Conservation (phyloP, 2,113 vertebrate species). For the Lophura nycthemera region DNA sequence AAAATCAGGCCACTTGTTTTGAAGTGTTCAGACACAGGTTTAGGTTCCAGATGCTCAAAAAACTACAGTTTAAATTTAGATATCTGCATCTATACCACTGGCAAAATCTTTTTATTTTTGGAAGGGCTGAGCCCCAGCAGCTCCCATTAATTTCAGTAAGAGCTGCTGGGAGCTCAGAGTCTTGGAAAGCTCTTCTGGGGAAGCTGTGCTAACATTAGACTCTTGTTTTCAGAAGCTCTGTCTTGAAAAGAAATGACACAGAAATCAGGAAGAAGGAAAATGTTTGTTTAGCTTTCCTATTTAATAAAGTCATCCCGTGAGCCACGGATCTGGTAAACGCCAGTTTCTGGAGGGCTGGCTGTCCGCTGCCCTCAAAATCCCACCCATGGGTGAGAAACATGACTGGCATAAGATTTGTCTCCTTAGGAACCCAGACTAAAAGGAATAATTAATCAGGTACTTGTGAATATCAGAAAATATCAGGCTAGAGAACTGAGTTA, state of each 20-base stretch:
- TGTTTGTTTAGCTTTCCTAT: constrained; percentile 53
- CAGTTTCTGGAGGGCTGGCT: neutral
- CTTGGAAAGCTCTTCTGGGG: constrained; percentile 60
- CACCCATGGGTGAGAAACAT: neutral
- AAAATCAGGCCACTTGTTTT: constrained; percentile 43
- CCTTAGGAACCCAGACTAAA: neutral
- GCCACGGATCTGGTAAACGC: constrained; percentile 33
- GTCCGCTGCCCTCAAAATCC: constrained; percentile 5
- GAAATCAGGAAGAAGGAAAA: constrained; percentile 53
- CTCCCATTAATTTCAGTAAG: constrained; percentile 57
- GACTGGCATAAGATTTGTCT: constrained; percentile 17
- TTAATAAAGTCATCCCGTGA: neutral
- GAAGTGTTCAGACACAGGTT: constrained; percentile 18
- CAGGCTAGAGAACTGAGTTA: neutral
- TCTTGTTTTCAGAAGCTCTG: constrained; percentile 48
- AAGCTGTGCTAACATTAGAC: constrained; percentile 62
- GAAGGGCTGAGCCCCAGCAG: constrained; percentile 43
- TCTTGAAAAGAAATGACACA: constrained; percentile 61
- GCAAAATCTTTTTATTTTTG: constrained; percentile 63
- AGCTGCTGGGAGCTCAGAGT: constrained; percentile 40
- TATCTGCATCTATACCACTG: constrained; percentile 51
- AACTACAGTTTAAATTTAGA: constrained; percentile 57
- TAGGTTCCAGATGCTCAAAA: constrained; percentile 47
- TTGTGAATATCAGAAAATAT: constrained; percentile 3
- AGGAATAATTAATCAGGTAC: neutral